phyloP scores from a whole-genome alignment of 64 coral and sea anemone genomes.

The Anthopleura sola region DNA sequence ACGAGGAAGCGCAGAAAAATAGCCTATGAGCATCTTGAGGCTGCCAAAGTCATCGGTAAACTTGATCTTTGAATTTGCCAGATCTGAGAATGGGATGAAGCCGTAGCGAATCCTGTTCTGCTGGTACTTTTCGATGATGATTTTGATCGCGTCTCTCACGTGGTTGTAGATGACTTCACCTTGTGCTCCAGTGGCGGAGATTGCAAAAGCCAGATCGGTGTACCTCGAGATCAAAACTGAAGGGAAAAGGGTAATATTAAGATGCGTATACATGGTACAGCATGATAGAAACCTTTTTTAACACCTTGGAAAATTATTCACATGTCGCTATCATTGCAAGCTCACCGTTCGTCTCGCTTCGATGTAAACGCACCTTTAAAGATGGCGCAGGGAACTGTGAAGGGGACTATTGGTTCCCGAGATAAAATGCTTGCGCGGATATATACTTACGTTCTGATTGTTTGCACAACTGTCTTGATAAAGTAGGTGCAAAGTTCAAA shows the following conservation, averaged over 20 bases:
- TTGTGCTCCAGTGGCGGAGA: slow-evolving; percentile 45
- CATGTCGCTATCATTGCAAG: no score
- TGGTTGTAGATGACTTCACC: slow-evolving; percentile 31
- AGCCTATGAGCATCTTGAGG: neutral
- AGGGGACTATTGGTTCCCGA: no score
- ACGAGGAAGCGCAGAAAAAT: neutral
- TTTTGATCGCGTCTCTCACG: slow-evolving; percentile 31
- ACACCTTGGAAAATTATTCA: no score
- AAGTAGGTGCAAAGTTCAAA: slow-evolving; percentile 5
- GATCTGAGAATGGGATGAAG: slow-evolving; percentile 38
- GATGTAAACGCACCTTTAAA: no score
- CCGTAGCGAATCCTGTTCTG: slow-evolving; percentile 43
- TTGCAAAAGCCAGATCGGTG: slow-evolving; percentile 46
- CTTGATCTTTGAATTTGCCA: neutral
- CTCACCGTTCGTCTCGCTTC: no score
- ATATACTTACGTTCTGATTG: slow-evolving; percentile 37
- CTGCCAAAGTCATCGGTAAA: slow-evolving; percentile 23
- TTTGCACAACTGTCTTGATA: slow-evolving; percentile 38
- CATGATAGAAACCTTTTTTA: no score
- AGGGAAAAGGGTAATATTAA: neutral
- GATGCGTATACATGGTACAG: no score
- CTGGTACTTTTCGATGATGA: slow-evolving; percentile 32
- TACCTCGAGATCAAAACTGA: slow-evolving; percentile 30
- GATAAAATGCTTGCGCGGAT: no score
- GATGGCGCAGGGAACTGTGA: no score